Percentiles rank a stretch among this genome's conserved stretches.
phyloP scores from a whole-genome alignment of 1,140 invertebrate genomes.

The Papilio aristodemus region DNA sequence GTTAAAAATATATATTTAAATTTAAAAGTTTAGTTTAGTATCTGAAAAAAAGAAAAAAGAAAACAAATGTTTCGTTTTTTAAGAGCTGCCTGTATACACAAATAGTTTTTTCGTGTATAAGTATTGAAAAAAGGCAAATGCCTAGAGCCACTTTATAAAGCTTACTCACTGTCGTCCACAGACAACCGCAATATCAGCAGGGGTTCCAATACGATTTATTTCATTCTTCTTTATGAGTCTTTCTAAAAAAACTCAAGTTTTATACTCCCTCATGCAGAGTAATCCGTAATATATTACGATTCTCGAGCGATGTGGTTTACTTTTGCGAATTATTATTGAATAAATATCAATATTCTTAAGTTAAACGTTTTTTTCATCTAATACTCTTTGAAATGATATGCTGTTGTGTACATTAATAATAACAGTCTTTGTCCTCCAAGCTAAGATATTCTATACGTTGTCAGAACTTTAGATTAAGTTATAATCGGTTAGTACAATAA shows the following conservation, averaged over 20 bases:
- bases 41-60: not conserved
- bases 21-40: not conserved
- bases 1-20: too few species aligned
- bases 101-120: slow-evolving; percentile 36
- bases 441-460: too few species aligned
- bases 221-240: slow-evolving; percentile 39
- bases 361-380: too few species aligned
- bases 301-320: not conserved
- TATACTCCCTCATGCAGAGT: slow-evolving; percentile 17
- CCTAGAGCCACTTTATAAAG: slow-evolving; percentile 44
- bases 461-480: not conserved
- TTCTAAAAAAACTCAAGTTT: slow-evolving; percentile 29
- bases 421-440: too few species aligned
- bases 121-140: slow-evolving; percentile 40
- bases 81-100: slow-evolving; percentile 30
- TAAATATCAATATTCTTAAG: not conserved
- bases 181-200: slow-evolving; percentile 45
- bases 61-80: not conserved
- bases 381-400: too few species aligned
- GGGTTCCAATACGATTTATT: slow-evolving; percentile 42
- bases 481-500: not conserved
- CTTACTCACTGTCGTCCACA: slow-evolving; percentile 44
- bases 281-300: slow-evolving; percentile 12
- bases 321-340: slow-evolving; percentile 1
- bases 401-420: too few species aligned